Base-by-base conservation (phyloP, 2,113 vertebrate genomes). In the Dicerorhinus sumatrensis region DNA sequence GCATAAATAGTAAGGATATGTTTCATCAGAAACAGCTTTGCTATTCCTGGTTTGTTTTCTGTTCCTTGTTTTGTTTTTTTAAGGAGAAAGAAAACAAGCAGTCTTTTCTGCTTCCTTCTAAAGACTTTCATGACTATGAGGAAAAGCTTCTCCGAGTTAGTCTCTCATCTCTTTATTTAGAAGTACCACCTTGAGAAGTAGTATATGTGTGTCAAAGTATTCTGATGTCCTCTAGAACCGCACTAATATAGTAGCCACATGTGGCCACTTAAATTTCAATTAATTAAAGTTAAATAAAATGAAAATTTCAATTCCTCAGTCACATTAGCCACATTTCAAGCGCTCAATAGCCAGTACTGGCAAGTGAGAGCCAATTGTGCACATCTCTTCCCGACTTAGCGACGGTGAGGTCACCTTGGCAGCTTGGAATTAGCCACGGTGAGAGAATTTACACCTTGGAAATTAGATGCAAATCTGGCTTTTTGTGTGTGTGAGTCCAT, bases 1-100 rank as follows among this genome's bases (percentile, higher is more conserved):
- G 54, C 56, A 20, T 91, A 62, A 96, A 67, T 86, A 96, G 91
- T 69, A 72, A 84, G 82, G 25, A 73, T 83, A 23, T 92, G 21
- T 82, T 82, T 80, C 69, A 76, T 93, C 42, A 92, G 29, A 84
- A 48, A 56, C 33, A 82, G 31, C 31, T 89, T 54, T 86, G 21
- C 17, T 87, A 17, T 72, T 60, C 27, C 54, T 88, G 81, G 36
- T 90, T 95, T 62, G 54, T 89, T 81, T 97, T 81, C 46, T 96
- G 25, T 46, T 93, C 39, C 42, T 94, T 96, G 46, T 89, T 83
- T 93, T 92, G 31, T 69, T 85, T 58, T 82, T 91, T 79, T 89
- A 23, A 93, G 67, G 33, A 70, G 18, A 92, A 90, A 93, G 69
- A 82, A 80, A 85, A 70, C 8, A 87, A 94, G 60, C 31, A 94